Base-by-base conservation (phyloP, 2,113 vertebrate species). In the Theristicus caerulescens region DNA sequence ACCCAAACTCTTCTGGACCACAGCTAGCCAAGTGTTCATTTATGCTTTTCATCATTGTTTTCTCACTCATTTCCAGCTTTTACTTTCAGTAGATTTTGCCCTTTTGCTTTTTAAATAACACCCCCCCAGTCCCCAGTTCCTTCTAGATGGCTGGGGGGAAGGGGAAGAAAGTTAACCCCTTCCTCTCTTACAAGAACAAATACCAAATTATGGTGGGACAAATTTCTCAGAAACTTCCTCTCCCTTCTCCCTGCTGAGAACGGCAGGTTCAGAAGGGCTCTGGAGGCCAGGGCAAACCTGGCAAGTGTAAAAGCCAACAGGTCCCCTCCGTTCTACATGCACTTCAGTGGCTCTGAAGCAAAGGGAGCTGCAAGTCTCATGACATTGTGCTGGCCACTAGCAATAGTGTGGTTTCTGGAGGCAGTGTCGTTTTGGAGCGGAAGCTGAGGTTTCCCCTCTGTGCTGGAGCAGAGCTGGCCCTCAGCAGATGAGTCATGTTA, bases 371-470 rank as follows among this genome's bases (percentile, higher is more conserved):
- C 4, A 7, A 44, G 46, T 57, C 93, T 42, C 57, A 13, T 95
- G 71, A 82, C 15, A n/a, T 47, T 61, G 52, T 29, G 40, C 70
- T 49, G 34, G 65, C 71, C 40, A n/a, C 36, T 73, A 2, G 20
- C 70, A 88, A 65, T 11, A 16, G 27, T 11, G 13, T 7, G 9
- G 2, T 42, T 58, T 74, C 76, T 85, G 70, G 61, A 66, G 64
- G 42, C n/a, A 54, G 22, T 54, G 40, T 32, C 57, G 62, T 95
- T 97, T 96, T 32, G 21, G 84, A 46, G 91, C 49, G 61, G 90
- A 96, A 97, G 58, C 47, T 93, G 89, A 92, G 26, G 93, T 95
- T 97, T 96, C 83, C 73, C 42, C 79, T 94, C 76, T 3, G 10
- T 71, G 71, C 42, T 71, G 59, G 26, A 49, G 49, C 17, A 74